Conservation (phyloP, 1,140 invertebrate genomes). For the Coelopa frigida region DNA sequence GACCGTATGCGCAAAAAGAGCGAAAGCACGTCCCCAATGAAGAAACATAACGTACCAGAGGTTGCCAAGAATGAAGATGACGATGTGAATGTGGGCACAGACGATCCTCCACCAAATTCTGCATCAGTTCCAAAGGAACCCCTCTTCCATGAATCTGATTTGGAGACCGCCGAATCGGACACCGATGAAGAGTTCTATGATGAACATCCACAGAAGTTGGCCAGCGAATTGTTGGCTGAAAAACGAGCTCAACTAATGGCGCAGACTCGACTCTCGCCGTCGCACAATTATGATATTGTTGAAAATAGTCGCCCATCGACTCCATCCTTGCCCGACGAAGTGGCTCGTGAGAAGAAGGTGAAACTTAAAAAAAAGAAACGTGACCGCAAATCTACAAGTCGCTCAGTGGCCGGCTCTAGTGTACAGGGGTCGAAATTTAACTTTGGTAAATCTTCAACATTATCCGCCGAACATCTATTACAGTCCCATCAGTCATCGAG, state of each 20-base stretch:
- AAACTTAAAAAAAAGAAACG: conserved; percentile 55
- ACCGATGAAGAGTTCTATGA: conserved; percentile 84
- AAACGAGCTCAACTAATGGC: conserved; percentile 62
- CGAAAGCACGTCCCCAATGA: conserved; percentile 29
- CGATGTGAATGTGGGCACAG: conserved; percentile 17
- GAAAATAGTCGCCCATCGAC: conserved; percentile 54
- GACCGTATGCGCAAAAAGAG: conserved; percentile 17
- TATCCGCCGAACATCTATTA: too few relatives aligned
- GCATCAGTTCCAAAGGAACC: conserved; percentile 20
- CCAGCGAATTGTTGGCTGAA: conserved; percentile 61
- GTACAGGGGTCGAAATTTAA: not conserved
- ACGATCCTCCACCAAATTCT: conserved; percentile 12
- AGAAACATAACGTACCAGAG: conserved; percentile 12
- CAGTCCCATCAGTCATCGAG: too few relatives aligned
- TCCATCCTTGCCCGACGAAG: conserved; percentile 46
- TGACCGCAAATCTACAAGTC: conserved; percentile 49
- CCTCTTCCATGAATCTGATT: conserved; percentile 62
- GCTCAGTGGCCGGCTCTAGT: too few relatives aligned
- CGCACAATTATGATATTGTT: conserved; percentile 55
- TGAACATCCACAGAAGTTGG: conserved; percentile 64
- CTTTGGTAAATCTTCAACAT: not conserved
- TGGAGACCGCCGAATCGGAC: conserved; percentile 73
- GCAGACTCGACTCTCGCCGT: conserved; percentile 50
- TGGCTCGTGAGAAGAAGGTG: conserved; percentile 42
- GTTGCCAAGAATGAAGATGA: conserved; percentile 14